Conservation (phyloP, 2,888 invertebrate genomes). For the Hanleya hanleyi region DNA sequence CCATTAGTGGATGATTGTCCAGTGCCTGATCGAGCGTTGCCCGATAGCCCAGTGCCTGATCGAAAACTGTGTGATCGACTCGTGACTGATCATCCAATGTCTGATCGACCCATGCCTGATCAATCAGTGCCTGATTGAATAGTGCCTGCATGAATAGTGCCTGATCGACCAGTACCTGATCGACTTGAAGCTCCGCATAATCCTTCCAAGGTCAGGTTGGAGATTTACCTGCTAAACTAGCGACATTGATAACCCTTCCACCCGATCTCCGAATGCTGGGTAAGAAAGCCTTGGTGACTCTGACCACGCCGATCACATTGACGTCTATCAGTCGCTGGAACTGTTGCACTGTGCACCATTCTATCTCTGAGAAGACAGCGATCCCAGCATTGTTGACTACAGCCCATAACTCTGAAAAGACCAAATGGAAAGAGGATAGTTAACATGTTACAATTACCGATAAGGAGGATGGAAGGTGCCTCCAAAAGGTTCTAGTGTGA, state of each 20-base stretch:
- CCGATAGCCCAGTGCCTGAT: too few species aligned
- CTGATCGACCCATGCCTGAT: too few species aligned
- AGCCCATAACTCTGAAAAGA: conserved; percentile 64
- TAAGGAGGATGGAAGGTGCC: not conserved
- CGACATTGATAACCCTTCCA: conserved; percentile 65
- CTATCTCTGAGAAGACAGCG: conserved; percentile 64
- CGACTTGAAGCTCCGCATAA: not conserved
- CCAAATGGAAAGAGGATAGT: not conserved
- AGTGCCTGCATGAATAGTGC: too few species aligned
- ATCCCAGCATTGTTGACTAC: conserved; percentile 69
- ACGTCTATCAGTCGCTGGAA: conserved; percentile 64
- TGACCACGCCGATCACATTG: conserved; percentile 64
- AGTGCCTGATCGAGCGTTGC: too few species aligned
- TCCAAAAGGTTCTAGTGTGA: not conserved
- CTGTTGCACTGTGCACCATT: conserved; percentile 63
- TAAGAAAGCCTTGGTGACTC: conserved; percentile 66
- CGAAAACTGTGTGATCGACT: too few species aligned
- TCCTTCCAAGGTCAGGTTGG: not conserved
- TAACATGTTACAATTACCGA: not conserved
- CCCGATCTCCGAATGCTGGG: conserved; percentile 55
- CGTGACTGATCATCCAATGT: too few species aligned
- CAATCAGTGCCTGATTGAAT: too few species aligned
- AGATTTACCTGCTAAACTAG: conserved; percentile 63
- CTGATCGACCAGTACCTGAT: too few species aligned
- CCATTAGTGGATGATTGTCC: too few species aligned